These are phyloP conservation scores for Caenorhabditis tropicalis DNA, from an alignment of 1,140 invertebrate species.

Conservation along the genomic window DNA sequence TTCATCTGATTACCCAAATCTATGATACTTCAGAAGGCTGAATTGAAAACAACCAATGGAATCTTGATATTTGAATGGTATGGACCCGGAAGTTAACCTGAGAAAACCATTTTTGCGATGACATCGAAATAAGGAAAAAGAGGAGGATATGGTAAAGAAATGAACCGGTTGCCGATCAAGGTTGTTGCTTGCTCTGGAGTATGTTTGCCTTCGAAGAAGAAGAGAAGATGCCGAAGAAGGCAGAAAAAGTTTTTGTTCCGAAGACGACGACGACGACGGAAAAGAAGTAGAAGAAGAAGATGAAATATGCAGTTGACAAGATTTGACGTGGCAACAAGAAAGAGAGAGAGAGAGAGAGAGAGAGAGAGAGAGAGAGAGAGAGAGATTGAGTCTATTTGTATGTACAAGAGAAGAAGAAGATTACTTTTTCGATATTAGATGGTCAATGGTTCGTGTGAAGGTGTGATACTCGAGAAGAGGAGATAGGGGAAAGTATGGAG, in stretches of 20 bases:
- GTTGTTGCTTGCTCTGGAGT: constrained; percentile 22
- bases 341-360: background rate
- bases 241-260: background rate
- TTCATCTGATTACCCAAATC: too few relatives aligned
- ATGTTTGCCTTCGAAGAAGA: too few relatives aligned
- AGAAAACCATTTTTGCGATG: background rate
- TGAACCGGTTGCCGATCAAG: constrained; percentile 27
- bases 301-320: background rate
- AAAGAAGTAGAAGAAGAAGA: background rate
- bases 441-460: constrained; percentile 26
- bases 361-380: too few relatives aligned
- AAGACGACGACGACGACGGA: background rate
- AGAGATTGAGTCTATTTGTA: too few relatives aligned
- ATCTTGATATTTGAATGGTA: background rate
- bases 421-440: too few relatives aligned
- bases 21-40: too few relatives aligned
- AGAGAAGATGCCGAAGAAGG: constrained; percentile 18
- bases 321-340: background rate
- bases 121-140: background rate
- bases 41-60: background rate
- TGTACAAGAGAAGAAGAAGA: background rate
- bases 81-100: background rate
- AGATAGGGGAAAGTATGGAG: background rate
- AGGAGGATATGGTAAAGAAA: background rate
- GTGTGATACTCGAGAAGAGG: background rate